phyloP scores from a whole-genome alignment of 2,797 vertebrate genomes.

The Acrossocheilus wenchowensis region DNA sequence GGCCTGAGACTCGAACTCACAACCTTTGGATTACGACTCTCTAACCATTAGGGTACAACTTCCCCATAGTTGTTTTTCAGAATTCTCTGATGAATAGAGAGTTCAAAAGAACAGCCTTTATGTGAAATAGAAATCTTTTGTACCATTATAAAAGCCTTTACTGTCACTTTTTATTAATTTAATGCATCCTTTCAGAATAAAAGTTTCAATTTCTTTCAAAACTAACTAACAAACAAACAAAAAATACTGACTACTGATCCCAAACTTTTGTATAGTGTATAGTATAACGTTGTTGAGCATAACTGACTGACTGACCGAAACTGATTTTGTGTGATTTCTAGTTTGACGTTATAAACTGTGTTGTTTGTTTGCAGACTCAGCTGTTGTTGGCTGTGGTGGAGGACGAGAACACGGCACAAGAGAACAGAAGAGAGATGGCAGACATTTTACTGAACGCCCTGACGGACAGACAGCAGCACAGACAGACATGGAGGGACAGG shows the following conservation, averaged over 20 bases:
- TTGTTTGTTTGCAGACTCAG: constrained; percentile 84
- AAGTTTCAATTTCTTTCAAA: background rate
- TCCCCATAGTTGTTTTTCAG: no score
- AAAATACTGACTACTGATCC: background rate
- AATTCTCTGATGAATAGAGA: no score
- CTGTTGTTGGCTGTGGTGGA: constrained; percentile 84
- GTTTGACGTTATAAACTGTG: constrained; percentile 56
- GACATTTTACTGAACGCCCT: constrained; percentile 82
- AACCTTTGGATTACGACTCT: no score
- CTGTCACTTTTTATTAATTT: no score
- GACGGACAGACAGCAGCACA: constrained; percentile 86
- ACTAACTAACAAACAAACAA: no score
- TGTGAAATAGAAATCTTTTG: no score
- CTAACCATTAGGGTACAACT: no score
- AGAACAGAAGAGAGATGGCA: constrained; percentile 84
- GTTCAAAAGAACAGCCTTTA: no score
- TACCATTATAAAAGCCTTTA: no score
- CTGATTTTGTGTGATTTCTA: background rate
- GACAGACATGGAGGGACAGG: constrained; percentile 92
- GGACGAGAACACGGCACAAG: constrained; percentile 77
- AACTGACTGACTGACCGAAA: background rate
- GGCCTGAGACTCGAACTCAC: no score
- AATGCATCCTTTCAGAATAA: background rate
- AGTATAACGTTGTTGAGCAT: background rate
- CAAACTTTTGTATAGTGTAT: background rate